These are phyloP conservation scores for Apodemus agrarius DNA, from an alignment of 2,797 vertebrate genomes.

Conservation along the genomic window DNA sequence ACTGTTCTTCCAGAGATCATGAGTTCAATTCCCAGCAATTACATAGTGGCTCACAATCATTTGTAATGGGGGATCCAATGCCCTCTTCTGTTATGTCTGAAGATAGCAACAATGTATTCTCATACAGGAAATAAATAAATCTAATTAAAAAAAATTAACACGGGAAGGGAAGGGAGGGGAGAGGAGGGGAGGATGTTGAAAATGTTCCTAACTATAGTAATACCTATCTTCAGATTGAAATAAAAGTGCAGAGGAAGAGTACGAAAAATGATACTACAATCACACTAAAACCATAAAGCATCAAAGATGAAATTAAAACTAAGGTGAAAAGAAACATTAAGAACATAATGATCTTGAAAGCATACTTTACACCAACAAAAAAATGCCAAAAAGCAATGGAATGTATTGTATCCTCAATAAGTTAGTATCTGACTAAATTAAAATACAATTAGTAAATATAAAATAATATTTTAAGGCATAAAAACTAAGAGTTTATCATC, in stretches of 20 bases:
- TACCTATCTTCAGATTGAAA: neutral
- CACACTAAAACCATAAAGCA: neutral
- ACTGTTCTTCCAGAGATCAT: too few relatives aligned
- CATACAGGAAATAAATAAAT: too few relatives aligned
- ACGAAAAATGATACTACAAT: constrained; percentile 1
- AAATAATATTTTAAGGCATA: constrained; percentile 38
- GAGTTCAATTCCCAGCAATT: too few relatives aligned
- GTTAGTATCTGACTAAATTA: neutral
- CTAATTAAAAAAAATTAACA: too few relatives aligned
- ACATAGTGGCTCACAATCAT: too few relatives aligned
- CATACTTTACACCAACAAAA: neutral
- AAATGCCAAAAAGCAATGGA: neutral
- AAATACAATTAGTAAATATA: neutral
- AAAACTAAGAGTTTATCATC: neutral
- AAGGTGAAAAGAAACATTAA: neutral
- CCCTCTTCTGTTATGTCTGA: too few relatives aligned
- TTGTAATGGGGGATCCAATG: too few relatives aligned
- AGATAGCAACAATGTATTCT: too few relatives aligned
- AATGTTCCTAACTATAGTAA: neutral
- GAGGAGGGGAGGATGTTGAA: neutral
- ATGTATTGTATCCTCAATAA: neutral
- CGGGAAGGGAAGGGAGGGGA: too few relatives aligned
- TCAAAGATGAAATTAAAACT: neutral
- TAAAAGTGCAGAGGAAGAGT: neutral
- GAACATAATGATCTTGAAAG: neutral